A percentile compares a stretch with the other conserved stretches of the same genome.
Conservation (phyloP, 2,797 vertebrate genomes). For the Orientallactaga sibirica region DNA sequence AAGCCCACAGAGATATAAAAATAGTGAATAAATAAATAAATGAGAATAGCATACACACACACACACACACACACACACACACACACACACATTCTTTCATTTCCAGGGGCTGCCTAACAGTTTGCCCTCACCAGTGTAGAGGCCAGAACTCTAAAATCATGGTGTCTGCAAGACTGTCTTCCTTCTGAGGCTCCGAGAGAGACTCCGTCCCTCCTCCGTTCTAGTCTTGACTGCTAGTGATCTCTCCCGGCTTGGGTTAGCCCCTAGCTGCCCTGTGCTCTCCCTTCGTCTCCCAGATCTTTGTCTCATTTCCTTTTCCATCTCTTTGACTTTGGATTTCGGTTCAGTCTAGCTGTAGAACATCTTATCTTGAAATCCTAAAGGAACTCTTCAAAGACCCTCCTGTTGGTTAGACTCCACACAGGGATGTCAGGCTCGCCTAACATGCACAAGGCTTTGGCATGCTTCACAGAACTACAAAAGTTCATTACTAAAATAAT, state of each 20-base stretch:
- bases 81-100: not conserved
- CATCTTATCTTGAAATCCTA: not conserved
- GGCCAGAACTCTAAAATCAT: not conserved
- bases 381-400: not conserved
- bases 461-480: too few species aligned
- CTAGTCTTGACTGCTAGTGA: not conserved
- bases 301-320: not conserved
- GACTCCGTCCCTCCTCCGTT: not conserved
- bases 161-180: not conserved
- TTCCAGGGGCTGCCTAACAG: not conserved
- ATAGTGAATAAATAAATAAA: conserved; percentile 31
- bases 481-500: not conserved
- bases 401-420: not conserved
- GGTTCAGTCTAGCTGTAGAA: not conserved
- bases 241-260: not conserved
- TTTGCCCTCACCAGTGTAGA: not conserved
- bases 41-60: not conserved
- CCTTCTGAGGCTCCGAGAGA: not conserved
- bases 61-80: too few species aligned
- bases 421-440: not conserved
- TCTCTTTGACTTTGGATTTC: not conserved
- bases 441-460: too few species aligned
- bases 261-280: not conserved
- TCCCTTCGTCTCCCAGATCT: too few species aligned
- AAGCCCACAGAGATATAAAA: not conserved